phyloP scores from a whole-genome alignment of 2,113 vertebrate species.

The Aegypius monachus region DNA sequence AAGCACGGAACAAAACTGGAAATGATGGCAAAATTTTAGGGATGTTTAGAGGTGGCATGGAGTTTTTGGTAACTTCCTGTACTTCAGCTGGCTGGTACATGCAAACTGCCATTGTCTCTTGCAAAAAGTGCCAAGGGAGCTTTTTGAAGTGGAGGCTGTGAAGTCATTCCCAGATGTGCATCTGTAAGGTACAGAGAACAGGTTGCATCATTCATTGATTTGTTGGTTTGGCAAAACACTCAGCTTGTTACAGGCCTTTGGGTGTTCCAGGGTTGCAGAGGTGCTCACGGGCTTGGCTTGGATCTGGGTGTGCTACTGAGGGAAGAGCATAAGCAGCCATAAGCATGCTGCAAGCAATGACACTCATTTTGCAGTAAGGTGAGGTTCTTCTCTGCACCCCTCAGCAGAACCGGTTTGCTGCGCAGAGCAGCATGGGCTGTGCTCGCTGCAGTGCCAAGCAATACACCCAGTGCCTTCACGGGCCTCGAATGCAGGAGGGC shows the following conservation, averaged over 20 bases:
- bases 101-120: neutral
- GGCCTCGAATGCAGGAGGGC: neutral
- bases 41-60: neutral
- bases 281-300: neutral
- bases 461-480: neutral
- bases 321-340: neutral
- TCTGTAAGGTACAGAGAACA: neutral
- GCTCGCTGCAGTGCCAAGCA: neutral
- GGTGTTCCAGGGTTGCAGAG: neutral
- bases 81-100: neutral
- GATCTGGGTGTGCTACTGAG: neutral
- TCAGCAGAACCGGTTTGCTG: neutral
- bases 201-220: neutral
- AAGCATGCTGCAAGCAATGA: neutral
- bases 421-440: neutral
- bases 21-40: neutral
- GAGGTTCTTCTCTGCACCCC: neutral
- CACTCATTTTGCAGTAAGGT: neutral
- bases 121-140: neutral
- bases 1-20: rapidly evolving
- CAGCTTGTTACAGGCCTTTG: neutral
- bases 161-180: neutral
- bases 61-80: neutral
- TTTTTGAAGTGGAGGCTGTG: neutral
- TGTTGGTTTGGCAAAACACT: neutral